Base-by-base conservation (phyloP, 2,888 invertebrate species). In the Ypsolopha scabrella region DNA sequence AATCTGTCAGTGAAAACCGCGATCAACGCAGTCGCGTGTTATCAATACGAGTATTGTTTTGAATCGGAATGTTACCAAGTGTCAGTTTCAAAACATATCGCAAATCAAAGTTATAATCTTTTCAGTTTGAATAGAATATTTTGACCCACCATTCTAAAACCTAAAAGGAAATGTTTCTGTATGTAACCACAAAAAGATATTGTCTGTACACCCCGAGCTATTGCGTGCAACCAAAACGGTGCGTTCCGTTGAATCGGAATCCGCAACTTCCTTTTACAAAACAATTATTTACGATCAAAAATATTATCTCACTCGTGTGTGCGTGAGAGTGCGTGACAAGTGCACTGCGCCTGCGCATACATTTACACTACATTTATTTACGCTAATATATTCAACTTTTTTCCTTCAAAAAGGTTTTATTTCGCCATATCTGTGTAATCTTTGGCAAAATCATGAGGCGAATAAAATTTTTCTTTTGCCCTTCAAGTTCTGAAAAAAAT, bases 251-350 rank as follows among this genome's bases (percentile, higher is more conserved):
- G 67, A 65, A 65, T 72, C 68, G 63, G 69, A 72, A 72, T 77
- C 76, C 74, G 70, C 77, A 70, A 80, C 78, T 81, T 80, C 80
- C 80, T 80, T 24, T 65, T 66, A 64, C 66, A 60, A 65, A 71
- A 70, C 67, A 73, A 77, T 79, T 75, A 75, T 69, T 70, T 65
- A 64, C 53, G 52, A 60, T 60, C 68, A 58, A 62, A 61, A 62
- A 59, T 60, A 57, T 52, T 61, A 55, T 56, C 58, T 55, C 46
- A 54, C 55, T 54, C 55, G 58, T 59, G 67, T 68, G 67, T 74
- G 75, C 70, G 79, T 79, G 75, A 69, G 51, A 74, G 62, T 52
- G 64, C 64, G 64, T 70, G 60, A 64, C 55, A 53, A 50, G 53
- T 51, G 48, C 24, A 24, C 24, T 24, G 39, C 37, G 53, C 43